Percentiles rank a stretch among this genome's conserved stretches.
phyloP scores from a whole-genome alignment of 2,888 invertebrate species.

The Gasteruption jaculator region DNA sequence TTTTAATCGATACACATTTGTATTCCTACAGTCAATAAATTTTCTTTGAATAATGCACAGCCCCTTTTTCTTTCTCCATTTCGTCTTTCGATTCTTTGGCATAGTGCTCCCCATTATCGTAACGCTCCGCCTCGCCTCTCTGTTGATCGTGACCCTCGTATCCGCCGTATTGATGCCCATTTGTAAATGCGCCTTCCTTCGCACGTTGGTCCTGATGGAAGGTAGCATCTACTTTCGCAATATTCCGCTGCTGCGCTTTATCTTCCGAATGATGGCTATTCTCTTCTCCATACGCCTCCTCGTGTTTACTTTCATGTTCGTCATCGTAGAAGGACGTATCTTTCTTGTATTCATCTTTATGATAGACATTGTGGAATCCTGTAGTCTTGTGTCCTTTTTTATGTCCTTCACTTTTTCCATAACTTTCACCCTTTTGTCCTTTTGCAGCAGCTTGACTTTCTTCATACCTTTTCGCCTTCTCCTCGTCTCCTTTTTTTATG shows the following conservation, averaged over 20 bases:
- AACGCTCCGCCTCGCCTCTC: conserved; percentile 39
- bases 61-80: conserved; percentile 37
- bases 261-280: conserved; percentile 51
- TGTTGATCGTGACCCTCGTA: conserved; percentile 53
- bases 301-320: conserved; percentile 60
- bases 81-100: conserved; percentile 30
- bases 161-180: conserved; percentile 55
- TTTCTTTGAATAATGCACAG: no score
- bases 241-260: conserved; percentile 51
- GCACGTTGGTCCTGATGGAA: conserved; percentile 53
- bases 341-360: conserved; percentile 68
- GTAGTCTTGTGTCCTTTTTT: conserved; percentile 76
- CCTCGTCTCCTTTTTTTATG: conserved; percentile 43
- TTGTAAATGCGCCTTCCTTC: conserved; percentile 54
- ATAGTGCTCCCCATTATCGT: conserved; percentile 47
- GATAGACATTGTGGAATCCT: conserved; percentile 78
- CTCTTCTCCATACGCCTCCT: conserved; percentile 55
- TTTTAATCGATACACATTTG: no score
- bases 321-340: conserved; percentile 64
- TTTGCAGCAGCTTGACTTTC: conserved; percentile 68
- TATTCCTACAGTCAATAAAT: no score
- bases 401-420: conserved; percentile 77
- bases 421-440: conserved; percentile 72
- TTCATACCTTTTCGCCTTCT: conserved; percentile 45
- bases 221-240: conserved; percentile 47